These are phyloP conservation scores for Limnephilus rhombicus DNA, from an alignment of 2,888 invertebrate species.

Conservation along the genomic window DNA sequence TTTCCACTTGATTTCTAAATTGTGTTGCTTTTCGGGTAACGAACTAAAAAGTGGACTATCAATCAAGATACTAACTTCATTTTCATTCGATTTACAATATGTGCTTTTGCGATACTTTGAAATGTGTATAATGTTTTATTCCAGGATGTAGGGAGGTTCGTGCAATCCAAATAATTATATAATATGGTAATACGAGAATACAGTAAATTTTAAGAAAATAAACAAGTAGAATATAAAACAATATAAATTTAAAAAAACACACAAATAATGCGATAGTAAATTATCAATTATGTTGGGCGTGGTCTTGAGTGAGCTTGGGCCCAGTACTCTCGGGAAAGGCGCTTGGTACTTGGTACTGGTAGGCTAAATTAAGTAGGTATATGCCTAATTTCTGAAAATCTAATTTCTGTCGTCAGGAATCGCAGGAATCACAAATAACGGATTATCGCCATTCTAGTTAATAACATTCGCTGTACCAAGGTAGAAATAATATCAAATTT, in stretches of 20 bases:
- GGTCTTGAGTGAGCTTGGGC: no score
- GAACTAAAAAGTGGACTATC: background rate
- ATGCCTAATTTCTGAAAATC: background rate
- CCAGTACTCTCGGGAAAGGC: no score
- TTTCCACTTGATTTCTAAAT: background rate
- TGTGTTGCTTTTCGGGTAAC: background rate
- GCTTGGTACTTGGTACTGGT: no score
- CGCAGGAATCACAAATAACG: background rate
- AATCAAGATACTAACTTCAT: background rate
- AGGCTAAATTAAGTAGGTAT: background rate
- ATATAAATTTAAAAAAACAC: no score
- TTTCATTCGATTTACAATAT: background rate
- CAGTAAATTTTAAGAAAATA: no score
- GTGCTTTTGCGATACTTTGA: background rate
- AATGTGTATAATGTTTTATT: no score
- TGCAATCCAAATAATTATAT: no score
- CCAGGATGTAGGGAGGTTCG: no score
- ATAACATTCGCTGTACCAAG: background rate
- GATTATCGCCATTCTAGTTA: background rate
- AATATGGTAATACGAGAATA: no score
- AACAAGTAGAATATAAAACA: no score
- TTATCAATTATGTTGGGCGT: no score
- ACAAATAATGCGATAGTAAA: no score
- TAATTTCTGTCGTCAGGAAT: background rate
- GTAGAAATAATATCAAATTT: background rate